A percentile compares a stretch with the other conserved stretches of the same genome.
phyloP scores from a whole-genome alignment of 2,888 invertebrate species.

The Tortrix viridana region DNA sequence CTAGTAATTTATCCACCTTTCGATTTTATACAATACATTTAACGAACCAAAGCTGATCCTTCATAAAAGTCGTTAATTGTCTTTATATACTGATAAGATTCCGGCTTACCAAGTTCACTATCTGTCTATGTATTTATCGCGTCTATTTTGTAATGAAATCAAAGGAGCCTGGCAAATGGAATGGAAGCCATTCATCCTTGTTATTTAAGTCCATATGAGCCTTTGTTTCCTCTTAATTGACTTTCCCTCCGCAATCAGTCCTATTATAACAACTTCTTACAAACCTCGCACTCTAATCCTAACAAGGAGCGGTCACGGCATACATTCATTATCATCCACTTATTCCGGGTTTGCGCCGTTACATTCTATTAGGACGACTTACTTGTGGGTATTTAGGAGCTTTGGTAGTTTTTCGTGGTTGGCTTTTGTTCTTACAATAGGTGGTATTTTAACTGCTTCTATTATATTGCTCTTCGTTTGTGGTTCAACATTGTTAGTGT shows the following conservation, averaged over 20 bases:
- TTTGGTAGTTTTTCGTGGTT: neutral
- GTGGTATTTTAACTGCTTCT: neutral
- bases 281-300: constrained; percentile 3
- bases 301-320: constrained; percentile 25
- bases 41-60: no score
- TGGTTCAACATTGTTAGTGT: neutral
- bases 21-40: no score
- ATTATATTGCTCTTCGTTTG: neutral
- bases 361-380: constrained; percentile 20
- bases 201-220: constrained; percentile 2
- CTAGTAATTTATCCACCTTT: no score
- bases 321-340: constrained; percentile 21
- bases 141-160: no score
- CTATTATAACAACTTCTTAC: constrained; percentile 2
- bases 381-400: neutral
- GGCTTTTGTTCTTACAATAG: neutral
- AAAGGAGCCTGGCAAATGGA: no score
- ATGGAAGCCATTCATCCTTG: neutral
- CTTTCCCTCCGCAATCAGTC: constrained; percentile 4
- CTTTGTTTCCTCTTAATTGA: constrained; percentile 6
- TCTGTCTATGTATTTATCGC: no score
- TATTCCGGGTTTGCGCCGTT: constrained; percentile 1
- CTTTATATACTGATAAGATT: no score
- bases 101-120: no score
- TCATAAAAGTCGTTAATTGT: no score